Base-by-base conservation (phyloP, 1,140 invertebrate genomes). In the Chelonus insularis region DNA sequence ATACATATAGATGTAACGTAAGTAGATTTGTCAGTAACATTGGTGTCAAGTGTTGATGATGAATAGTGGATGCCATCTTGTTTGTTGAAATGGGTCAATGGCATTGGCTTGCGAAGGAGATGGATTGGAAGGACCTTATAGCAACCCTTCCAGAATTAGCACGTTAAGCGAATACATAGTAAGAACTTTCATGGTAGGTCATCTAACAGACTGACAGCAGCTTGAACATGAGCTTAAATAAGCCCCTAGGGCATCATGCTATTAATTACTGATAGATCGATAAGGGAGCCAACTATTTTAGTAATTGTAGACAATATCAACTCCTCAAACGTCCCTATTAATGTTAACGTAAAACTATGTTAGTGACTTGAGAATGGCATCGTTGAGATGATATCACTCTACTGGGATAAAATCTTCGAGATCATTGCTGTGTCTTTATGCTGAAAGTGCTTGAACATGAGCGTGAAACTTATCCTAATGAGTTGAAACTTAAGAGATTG, bases 71-170 rank as follows among this genome's bases (percentile, higher is more conserved):
- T n/a, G n/a, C 21, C 20, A 59, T 37, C 43, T 50, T 18, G 29
- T 37, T 18, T 25, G 36, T 25, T 47, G 55, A 57, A 57, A 32
- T 57, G 29, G 55, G 55, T 57, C 39, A 57, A 57, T 45, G 39
- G 32, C 39, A 32, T 57, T 45, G 55, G 39, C 39, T 32, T 23
- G 9, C n/a, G 25, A 11, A 25, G 39, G 14, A 57, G 55, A 29
- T 29, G 16, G 5, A 43, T 20, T 43, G 41, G 18, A 18, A 16
- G 16, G 41, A 43, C 41, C 41, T 43, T 43, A 43, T 16, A 14
- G 41, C 14, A 8, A 18, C 14, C 14, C 14, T 29, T 43, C 12
- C 14, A 16, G 41, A 16, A 43, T 43, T 43, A 43, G 41, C 41
- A 43, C 14, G 16, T 18, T 18, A 5, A 43, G 16, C 18, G 14